phyloP scores from a whole-genome alignment of 2,797 vertebrate species.

The Cynodonichthys magdalenae region DNA sequence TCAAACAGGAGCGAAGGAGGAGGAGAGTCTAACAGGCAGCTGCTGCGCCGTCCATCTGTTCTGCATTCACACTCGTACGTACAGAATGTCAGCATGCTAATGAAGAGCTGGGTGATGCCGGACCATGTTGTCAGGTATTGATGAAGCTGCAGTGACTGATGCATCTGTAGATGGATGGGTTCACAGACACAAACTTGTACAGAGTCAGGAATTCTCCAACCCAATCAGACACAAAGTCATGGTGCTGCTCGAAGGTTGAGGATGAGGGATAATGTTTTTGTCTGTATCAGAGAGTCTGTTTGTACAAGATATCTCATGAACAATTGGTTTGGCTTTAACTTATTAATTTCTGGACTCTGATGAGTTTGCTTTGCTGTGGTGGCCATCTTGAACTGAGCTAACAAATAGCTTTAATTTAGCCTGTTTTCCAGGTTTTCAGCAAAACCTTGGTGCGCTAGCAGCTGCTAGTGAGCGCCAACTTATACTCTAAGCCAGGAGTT shows the following conservation, averaged over 20 bases:
- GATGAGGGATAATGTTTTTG: slow-evolving; percentile 6
- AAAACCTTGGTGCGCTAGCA: no score
- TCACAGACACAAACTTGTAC: background rate
- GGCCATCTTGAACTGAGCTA: no score
- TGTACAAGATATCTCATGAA: no score
- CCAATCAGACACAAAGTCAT: slow-evolving; percentile 10
- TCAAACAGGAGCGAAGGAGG: slow-evolving; percentile 50
- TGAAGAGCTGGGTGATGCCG: slow-evolving; percentile 38
- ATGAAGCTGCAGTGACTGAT: slow-evolving; percentile 13
- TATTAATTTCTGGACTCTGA: no score
- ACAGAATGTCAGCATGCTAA: slow-evolving; percentile 42
- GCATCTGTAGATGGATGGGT: background rate
- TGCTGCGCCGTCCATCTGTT: slow-evolving; percentile 77
- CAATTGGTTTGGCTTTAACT: no score
- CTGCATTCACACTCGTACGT: slow-evolving; percentile 53
- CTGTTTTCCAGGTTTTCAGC: no score
- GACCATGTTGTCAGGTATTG: slow-evolving; percentile 11
- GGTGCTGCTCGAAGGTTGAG: background rate
- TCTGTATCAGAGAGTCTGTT: background rate
- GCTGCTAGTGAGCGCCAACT: no score
- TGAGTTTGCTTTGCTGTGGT: no score
- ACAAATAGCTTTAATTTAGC: no score
- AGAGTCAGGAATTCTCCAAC: background rate
- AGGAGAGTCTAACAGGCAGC: slow-evolving; percentile 60
- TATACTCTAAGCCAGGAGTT: no score